Conservation (phyloP, 2,113 vertebrate genomes). For the Periophthalmodon schlosseri region DNA sequence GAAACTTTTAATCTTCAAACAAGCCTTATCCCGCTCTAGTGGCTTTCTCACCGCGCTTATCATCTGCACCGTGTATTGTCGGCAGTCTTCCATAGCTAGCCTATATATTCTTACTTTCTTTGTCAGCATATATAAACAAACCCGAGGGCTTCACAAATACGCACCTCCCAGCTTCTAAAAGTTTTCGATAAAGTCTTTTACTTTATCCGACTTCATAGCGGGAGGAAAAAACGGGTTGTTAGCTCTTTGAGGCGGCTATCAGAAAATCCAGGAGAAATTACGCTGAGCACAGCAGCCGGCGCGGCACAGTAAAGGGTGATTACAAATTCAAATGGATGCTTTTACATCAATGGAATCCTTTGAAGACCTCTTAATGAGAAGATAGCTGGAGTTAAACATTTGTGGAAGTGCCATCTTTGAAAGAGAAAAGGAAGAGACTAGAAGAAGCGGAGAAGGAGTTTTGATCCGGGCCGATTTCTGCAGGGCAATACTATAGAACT, state of each 20-base stretch:
- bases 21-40: conserved; percentile 52
- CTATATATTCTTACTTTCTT: conserved; percentile 66
- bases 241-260: conserved; percentile 69
- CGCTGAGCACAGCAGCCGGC: conserved; percentile 79
- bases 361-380: conserved; percentile 90
- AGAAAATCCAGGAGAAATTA: conserved; percentile 71
- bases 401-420: conserved; percentile 81
- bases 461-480: conserved; percentile 88
- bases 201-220: conserved; percentile 31
- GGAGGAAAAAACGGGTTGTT: conserved; percentile 51
- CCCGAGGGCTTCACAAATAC: conserved; percentile 59
- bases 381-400: conserved; percentile 75
- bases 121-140: conserved; percentile 77
- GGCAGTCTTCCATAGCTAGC: conserved; percentile 37
- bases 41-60: conserved; percentile 54
- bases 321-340: conserved; percentile 91
- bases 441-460: conserved; percentile 48
- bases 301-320: conserved; percentile 78
- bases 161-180: conserved; percentile 47
- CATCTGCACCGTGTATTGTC: conserved; percentile 35
- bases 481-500: conserved; percentile 44
- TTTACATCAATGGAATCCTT: conserved; percentile 89
- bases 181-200: conserved; percentile 50
- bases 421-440: conserved; percentile 35
- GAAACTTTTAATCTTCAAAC: conserved; percentile 69